phyloP scores from a whole-genome alignment of 2,888 invertebrate genomes.

The Ptychoptera contaminata region DNA sequence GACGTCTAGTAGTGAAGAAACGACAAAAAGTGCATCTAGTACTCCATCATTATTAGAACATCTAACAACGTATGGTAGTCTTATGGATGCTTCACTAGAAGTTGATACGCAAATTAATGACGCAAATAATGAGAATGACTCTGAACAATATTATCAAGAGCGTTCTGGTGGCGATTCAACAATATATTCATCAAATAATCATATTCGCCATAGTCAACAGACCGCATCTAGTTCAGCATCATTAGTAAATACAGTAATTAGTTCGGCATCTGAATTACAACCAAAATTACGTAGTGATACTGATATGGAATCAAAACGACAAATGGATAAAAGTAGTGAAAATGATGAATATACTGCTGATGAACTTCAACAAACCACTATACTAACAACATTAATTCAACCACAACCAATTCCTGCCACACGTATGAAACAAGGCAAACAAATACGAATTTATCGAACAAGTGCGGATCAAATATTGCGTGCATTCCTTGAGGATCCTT shows the following conservation, averaged over 20 bases:
- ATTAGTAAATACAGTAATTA: slow-evolving; percentile 1
- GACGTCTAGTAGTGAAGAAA: no score
- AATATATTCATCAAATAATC: slow-evolving; percentile 11
- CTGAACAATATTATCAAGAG: no score
- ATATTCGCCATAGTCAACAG: slow-evolving; percentile 1
- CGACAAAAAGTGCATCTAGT: no score
- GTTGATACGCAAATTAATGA: background rate
- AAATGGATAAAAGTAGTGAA: no score
- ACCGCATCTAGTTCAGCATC: slow-evolving; percentile 9
- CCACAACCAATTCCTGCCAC: slow-evolving; percentile 3
- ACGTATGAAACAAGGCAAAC: slow-evolving; percentile 21
- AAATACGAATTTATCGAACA: slow-evolving; percentile 16
- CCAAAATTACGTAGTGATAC: no score
- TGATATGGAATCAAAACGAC: no score
- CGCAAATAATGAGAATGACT: slow-evolving; percentile 9
- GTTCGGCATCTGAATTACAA: no score
- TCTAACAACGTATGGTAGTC: no score
- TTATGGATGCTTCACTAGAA: background rate
- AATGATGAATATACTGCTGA: no score
- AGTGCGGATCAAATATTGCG: slow-evolving; percentile 24
- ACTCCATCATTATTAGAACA: no score
- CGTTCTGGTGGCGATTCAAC: slow-evolving; percentile 10
- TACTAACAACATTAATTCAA: slow-evolving; percentile 8
- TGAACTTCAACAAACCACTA: slow-evolving; percentile 8
- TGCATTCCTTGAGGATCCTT: slow-evolving; percentile 29